Percentiles rank a stretch among this genome's conserved stretches.
phyloP scores from a whole-genome alignment of 2,888 invertebrate genomes.

The Choristoneura rosaceana region DNA sequence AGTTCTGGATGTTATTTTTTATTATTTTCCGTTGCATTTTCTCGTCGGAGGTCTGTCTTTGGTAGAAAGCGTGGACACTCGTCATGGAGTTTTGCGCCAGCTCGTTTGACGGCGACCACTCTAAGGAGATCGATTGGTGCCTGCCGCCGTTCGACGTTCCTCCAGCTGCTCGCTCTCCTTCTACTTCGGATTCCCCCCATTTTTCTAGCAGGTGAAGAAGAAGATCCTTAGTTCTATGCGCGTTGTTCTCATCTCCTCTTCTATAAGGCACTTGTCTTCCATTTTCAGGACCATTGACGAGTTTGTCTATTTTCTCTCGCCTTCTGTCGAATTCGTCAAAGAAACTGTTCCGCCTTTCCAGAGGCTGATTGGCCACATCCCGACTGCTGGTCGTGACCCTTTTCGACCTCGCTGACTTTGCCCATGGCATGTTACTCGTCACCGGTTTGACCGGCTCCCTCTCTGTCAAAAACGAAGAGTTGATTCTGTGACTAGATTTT shows the following conservation, averaged over 20 bases:
- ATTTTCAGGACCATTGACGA: slow-evolving; percentile 74
- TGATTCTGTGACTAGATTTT: slow-evolving; percentile 75
- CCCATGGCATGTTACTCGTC: slow-evolving; percentile 84
- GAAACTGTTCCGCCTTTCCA: slow-evolving; percentile 84
- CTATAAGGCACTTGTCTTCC: slow-evolving; percentile 78
- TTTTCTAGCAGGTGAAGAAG: slow-evolving; percentile 90
- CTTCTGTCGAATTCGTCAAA: slow-evolving; percentile 80
- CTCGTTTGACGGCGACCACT: slow-evolving; percentile 90
- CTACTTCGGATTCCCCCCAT: slow-evolving; percentile 88
- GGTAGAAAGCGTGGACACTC: slow-evolving; percentile 92
- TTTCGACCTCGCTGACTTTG: slow-evolving; percentile 86
- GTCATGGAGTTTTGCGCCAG: slow-evolving; percentile 92
- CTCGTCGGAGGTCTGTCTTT: slow-evolving; percentile 85
- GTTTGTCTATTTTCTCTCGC: slow-evolving; percentile 77
- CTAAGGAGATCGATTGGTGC: slow-evolving; percentile 91
- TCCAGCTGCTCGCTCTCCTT: slow-evolving; percentile 81
- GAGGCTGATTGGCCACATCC: slow-evolving; percentile 89
- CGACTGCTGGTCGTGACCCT: slow-evolving; percentile 88
- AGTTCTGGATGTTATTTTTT: slow-evolving; percentile 58
- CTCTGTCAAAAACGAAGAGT: slow-evolving; percentile 71
- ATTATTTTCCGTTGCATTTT: slow-evolving; percentile 75
- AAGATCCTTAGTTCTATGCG: slow-evolving; percentile 91
- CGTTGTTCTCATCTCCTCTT: slow-evolving; percentile 84
- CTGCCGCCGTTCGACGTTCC: slow-evolving; percentile 78
- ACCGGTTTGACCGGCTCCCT: slow-evolving; percentile 75